These are phyloP conservation scores for Taenioides sp. DNA, from an alignment of 2,797 vertebrate species.

Conservation along the genomic window DNA sequence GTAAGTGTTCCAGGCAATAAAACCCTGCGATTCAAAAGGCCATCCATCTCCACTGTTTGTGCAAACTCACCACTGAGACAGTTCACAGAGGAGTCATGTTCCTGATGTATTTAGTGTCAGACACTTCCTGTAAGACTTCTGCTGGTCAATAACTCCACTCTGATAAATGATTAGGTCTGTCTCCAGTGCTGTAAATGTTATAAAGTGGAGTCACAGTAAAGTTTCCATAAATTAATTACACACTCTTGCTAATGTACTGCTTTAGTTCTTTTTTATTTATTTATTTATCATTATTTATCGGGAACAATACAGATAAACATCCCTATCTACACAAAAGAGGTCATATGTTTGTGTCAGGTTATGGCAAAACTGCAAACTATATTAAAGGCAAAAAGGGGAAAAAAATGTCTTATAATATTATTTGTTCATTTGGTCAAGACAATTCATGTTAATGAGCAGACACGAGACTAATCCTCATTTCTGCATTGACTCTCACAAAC, in stretches of 20 bases:
- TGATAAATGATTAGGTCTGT: not conserved
- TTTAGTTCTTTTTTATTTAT: too few relatives aligned
- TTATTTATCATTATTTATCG: too few relatives aligned
- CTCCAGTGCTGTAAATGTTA: not conserved
- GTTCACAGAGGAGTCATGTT: slow-evolving; percentile 2
- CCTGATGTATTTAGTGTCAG: slow-evolving; percentile 6
- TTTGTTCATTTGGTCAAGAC: too few relatives aligned
- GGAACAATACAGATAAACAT: too few relatives aligned
- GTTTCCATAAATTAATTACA: not conserved
- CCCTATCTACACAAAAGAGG: too few relatives aligned
- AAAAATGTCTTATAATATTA: too few relatives aligned
- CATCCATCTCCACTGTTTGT: not conserved
- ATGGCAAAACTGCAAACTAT: too few relatives aligned
- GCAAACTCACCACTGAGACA: slow-evolving; percentile 7
- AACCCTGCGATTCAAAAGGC: not conserved
- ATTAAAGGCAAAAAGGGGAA: too few relatives aligned
- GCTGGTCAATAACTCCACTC: slow-evolving; percentile 1
- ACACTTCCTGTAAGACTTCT: not conserved
- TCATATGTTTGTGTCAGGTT: too few relatives aligned
- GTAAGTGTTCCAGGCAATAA: not conserved
- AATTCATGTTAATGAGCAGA: too few relatives aligned
- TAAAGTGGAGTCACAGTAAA: not conserved
- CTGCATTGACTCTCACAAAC: too few relatives aligned
- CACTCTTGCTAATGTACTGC: not conserved
- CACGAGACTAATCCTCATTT: too few relatives aligned